Conservation (phyloP, 2,113 vertebrate species). For the Peucedramus taeniatus region DNA sequence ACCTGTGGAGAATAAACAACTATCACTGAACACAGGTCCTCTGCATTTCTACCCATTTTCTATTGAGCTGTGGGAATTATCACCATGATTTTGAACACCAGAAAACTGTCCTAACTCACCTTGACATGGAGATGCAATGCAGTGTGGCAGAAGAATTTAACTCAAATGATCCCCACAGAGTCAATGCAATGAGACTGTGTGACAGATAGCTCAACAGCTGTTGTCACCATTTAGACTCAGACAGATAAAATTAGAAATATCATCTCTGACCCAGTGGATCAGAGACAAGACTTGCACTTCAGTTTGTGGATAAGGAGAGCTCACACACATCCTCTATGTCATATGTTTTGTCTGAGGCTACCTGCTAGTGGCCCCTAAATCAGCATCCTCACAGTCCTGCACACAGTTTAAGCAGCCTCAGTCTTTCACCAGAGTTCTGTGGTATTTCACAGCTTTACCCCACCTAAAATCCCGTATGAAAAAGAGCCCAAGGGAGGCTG, state of each 20-base stretch:
- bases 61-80: neutral
- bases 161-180: neutral
- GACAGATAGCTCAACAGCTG: neutral
- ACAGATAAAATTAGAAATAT: neutral
- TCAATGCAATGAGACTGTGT: accelerated
- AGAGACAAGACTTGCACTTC: neutral
- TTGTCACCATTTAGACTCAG: neutral
- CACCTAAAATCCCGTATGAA: neutral
- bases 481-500: neutral
- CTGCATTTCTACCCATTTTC: neutral
- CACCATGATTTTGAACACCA: neutral
- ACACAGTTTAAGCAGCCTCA: neutral
- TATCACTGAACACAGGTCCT: neutral
- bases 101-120: neutral
- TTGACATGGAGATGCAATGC: neutral
- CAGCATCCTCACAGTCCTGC: neutral
- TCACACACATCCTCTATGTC: neutral
- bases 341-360: neutral
- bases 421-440: neutral
- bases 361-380: neutral
- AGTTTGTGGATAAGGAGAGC: neutral
- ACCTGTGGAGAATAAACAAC: slow-evolving; percentile 69
- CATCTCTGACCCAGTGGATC: accelerated
- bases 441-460: neutral
- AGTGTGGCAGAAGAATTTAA: neutral